phyloP scores from a whole-genome alignment of 1,140 invertebrate species.

The Laupala kohalensis region DNA sequence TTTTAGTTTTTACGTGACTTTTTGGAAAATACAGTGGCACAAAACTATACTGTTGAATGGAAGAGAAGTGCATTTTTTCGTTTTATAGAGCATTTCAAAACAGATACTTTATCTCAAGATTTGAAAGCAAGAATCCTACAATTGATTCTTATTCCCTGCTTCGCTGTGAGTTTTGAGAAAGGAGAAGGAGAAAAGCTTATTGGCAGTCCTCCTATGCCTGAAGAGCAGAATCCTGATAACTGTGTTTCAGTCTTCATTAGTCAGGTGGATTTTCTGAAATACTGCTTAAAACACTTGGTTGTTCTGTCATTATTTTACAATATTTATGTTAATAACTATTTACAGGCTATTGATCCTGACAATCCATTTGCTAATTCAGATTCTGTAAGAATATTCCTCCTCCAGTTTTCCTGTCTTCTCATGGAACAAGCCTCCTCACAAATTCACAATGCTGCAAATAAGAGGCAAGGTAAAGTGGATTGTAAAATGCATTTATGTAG shows the following conservation, averaged over 20 bases:
- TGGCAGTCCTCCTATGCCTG: slow-evolving; percentile 70
- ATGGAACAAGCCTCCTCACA: slow-evolving; percentile 91
- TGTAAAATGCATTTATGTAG: too few species aligned
- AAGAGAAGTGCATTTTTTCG: slow-evolving; percentile 89
- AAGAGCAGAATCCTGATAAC: slow-evolving; percentile 82
- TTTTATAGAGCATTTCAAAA: slow-evolving; percentile 83
- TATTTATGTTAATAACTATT: too few species aligned
- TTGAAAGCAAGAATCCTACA: slow-evolving; percentile 86
- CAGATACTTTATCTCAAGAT: slow-evolving; percentile 61
- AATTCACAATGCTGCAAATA: slow-evolving; percentile 90
- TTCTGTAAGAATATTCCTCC: slow-evolving; percentile 78
- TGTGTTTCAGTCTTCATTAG: slow-evolving; percentile 90
- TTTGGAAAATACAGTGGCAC: slow-evolving; percentile 83
- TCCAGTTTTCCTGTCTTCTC: slow-evolving; percentile 89
- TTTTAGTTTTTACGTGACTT: slow-evolving; percentile 80
- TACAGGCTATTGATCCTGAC: slow-evolving; percentile 73
- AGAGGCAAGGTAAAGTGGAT: slow-evolving; percentile 58
- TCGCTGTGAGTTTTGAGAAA: slow-evolving; percentile 84
- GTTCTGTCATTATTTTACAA: too few species aligned
- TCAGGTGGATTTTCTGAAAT: too few species aligned
- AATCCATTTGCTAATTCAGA: slow-evolving; percentile 79
- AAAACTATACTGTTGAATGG: slow-evolving; percentile 88
- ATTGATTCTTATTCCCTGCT: slow-evolving; percentile 89
- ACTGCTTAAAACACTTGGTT: too few species aligned
- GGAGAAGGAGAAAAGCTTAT: slow-evolving; percentile 81